Percentiles rank a stretch among this genome's conserved stretches.
Conservation (phyloP, 1,140 invertebrate species). For the Periplaneta americana region DNA sequence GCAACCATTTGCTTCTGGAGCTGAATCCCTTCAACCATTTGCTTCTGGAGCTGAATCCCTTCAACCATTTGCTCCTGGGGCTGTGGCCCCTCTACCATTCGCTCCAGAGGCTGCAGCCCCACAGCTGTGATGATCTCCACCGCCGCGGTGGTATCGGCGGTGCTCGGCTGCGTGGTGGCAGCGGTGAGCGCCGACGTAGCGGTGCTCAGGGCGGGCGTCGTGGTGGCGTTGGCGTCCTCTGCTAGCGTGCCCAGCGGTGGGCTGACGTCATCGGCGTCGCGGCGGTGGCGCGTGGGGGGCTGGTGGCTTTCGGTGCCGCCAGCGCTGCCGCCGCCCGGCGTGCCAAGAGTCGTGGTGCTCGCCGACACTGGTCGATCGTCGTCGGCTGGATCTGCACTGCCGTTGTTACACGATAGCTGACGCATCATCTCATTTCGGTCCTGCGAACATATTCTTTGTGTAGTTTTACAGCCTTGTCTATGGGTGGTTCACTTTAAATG, state of each 20-base stretch:
- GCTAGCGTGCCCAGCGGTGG: constrained; percentile 27
- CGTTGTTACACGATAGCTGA: constrained; percentile 35
- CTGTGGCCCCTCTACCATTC: constrained; percentile 26
- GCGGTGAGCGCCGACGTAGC: not conserved
- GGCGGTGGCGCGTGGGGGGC: not conserved
- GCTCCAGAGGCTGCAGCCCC: not conserved
- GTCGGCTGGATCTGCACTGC: not conserved
- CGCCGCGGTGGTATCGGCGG: not conserved
- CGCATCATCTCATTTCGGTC: constrained; percentile 40
- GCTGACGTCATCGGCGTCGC: not conserved
- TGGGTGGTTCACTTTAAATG: too few species aligned
- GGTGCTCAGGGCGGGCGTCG: not conserved
- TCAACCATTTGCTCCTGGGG: constrained; percentile 1
- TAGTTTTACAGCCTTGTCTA: too few species aligned
- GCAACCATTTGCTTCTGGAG: too few species aligned
- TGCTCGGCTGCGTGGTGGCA: not conserved
- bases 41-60: too few species aligned
- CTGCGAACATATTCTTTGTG: too few species aligned
- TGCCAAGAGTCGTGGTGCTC: not conserved
- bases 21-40: too few species aligned
- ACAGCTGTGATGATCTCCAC: not conserved
- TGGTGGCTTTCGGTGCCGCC: not conserved
- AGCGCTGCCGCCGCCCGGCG: not conserved
- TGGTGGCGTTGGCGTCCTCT: not conserved
- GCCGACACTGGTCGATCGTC: not conserved